Conservation (phyloP, 2,888 invertebrate species). For the Gonocerus acuteangulatus region DNA sequence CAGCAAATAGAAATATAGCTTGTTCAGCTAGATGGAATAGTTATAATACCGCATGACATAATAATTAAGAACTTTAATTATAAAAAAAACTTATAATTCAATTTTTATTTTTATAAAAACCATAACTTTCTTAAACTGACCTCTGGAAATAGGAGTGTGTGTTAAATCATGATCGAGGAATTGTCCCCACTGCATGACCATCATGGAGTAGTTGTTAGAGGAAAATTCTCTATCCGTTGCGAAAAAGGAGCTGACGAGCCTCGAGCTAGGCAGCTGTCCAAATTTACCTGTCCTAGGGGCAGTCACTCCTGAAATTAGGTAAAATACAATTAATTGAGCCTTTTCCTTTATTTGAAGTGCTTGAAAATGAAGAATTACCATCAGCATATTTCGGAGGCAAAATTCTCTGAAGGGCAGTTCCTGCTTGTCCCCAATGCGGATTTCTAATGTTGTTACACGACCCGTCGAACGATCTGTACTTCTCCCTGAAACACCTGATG, state of each 20-base stretch:
- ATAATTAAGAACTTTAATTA: no score
- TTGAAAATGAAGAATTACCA: no score
- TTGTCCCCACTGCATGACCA: constrained; percentile 54
- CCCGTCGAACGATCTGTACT: constrained; percentile 43
- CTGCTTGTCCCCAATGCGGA: constrained; percentile 44
- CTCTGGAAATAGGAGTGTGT: constrained; percentile 49
- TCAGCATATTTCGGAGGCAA: constrained; percentile 45
- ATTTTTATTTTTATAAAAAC: no score
- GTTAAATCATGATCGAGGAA: constrained; percentile 53
- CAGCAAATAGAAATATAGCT: no score
- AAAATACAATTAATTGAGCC: background rate
- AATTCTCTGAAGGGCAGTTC: constrained; percentile 43
- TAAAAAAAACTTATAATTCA: no score
- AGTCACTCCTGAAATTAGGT: constrained; percentile 50
- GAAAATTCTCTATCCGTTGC: constrained; percentile 42
- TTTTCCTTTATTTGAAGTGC: background rate
- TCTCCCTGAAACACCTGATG: constrained; percentile 38
- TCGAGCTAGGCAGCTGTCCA: constrained; percentile 46
- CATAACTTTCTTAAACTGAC: constrained; percentile 34
- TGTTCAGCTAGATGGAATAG: no score
- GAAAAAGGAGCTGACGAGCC: constrained; percentile 45
- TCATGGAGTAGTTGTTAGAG: constrained; percentile 46
- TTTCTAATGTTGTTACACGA: constrained; percentile 44
- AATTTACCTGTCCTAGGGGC: constrained; percentile 57
- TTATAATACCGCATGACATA: no score